These are phyloP conservation scores for Micromesistius poutassou DNA, from an alignment of 2,797 vertebrate species.

Conservation along the genomic window DNA sequence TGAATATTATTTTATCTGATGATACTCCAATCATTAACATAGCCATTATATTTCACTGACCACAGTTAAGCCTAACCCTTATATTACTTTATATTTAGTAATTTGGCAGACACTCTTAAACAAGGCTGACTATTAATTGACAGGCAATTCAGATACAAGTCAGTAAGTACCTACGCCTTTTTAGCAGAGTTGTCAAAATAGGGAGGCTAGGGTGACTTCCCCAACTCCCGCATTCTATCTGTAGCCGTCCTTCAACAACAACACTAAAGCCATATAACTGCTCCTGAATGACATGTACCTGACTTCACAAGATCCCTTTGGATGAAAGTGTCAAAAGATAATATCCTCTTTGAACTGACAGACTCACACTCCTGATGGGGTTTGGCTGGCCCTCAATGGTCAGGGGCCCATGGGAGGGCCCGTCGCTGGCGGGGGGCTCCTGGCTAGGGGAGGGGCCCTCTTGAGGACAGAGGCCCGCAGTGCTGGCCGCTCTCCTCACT, in stretches of 20 bases:
- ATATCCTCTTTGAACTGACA: background rate
- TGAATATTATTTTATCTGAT: too few relatives aligned
- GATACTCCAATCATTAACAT: background rate
- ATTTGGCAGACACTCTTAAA: background rate
- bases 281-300: too few relatives aligned
- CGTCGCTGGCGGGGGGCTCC: slow-evolving; percentile 55
- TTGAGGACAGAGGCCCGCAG: slow-evolving; percentile 81
- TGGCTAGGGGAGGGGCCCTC: slow-evolving; percentile 82
- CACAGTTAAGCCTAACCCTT: background rate
- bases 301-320: background rate
- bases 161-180: too few relatives aligned
- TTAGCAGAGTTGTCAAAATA: too few relatives aligned
- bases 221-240: too few relatives aligned
- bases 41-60: background rate
- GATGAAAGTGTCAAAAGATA: background rate
- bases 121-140: too few relatives aligned
- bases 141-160: too few relatives aligned
- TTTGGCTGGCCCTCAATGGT: slow-evolving; percentile 71
- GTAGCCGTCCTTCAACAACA: too few relatives aligned
- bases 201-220: too few relatives aligned
- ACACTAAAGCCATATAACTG: background rate
- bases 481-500: slow-evolving; percentile 67
- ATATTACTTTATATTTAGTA: background rate
- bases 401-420: slow-evolving; percentile 64
- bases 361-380: slow-evolving; percentile 65